Conservation (phyloP, 2,888 invertebrate genomes). For the Volucella inanis region DNA sequence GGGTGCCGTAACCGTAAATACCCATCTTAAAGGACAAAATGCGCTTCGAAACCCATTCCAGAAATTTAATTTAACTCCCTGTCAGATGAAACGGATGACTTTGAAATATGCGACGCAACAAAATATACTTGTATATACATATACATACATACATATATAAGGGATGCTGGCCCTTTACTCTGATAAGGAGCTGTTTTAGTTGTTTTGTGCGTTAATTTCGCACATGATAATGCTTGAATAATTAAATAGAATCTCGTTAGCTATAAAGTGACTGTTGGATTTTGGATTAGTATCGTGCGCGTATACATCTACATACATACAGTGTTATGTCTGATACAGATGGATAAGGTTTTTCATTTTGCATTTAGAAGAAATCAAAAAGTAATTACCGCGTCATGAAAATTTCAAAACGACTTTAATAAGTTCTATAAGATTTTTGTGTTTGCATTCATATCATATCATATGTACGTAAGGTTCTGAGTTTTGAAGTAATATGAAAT, state of each 20-base stretch:
- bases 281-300: not conserved
- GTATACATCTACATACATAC: too few relatives aligned
- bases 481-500: not conserved
- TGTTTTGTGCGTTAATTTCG: slow-evolving; percentile 46
- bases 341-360: slow-evolving; percentile 5
- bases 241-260: slow-evolving; percentile 54
- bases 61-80: slow-evolving; percentile 76
- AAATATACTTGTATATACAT: not conserved
- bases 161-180: slow-evolving; percentile 24
- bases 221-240: slow-evolving; percentile 64
- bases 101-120: slow-evolving; percentile 71
- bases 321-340: too few relatives aligned
- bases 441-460: too few relatives aligned
- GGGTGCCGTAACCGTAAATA: slow-evolving; percentile 29
- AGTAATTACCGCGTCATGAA: slow-evolving; percentile 32
- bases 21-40: slow-evolving; percentile 44
- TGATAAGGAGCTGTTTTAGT: slow-evolving; percentile 50
- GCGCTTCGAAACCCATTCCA: slow-evolving; percentile 47
- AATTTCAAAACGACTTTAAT: slow-evolving; percentile 12
- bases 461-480: not conserved
- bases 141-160: not conserved
- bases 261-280: slow-evolving; percentile 26
- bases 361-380: slow-evolving; percentile 18
- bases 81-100: slow-evolving; percentile 77
- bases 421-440: too few relatives aligned